Evolutionary conservation across 2,113 vertebrate genomes (phyloP), one percentile per base, ranked within the genome.

Genomic region (Limanda limanda): DNA sequence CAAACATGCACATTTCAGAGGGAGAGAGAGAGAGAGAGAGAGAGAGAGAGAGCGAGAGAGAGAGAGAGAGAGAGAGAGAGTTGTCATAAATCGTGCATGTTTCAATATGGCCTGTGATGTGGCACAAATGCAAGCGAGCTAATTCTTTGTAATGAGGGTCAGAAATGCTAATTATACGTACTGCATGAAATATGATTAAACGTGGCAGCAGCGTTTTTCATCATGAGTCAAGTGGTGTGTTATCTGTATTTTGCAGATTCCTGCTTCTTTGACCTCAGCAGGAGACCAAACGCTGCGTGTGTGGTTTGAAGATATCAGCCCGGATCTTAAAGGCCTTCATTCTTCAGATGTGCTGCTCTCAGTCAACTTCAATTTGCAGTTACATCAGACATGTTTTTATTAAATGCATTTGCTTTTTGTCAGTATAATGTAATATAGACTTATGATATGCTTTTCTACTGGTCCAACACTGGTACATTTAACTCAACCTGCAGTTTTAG

Each of bases 211-310:
- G 56, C 27, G 52, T 68, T 27, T 27, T 71, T 31, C 68, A 76
- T 67, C 74, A 47, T 31, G 55, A 71, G 27, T 60, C 55, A 63
- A 61, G 56, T 69, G 14, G 74, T 57, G 11, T 15, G 23, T 58
- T 51, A 25, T 57, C 13, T 25, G 12, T 71, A 62, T 84, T 83
- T 87, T 13, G n/a, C 65, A 86, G 35, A 71, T 56, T 79, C 63
- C 59, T 42, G 51, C 65, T 21, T 66, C 42, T 57, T 68, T 71
- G 31, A 68, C 62, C 59, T 70, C 21, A 60, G 1, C 11, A 51
- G n/a, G 21, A 68, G 35, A 71, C 11, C 65, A 69, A 14, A 60
- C 25, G 15, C 11, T 74, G 7, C 3, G 61, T 54, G 37, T 51
- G 58, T 78, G 3, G 12, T 35, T 24, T 62, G n/a, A 79, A 57